Evolutionary conservation across 2,888 invertebrate genomes (phyloP).

Genomic region (Acanthacorydalis orientalis): DNA sequence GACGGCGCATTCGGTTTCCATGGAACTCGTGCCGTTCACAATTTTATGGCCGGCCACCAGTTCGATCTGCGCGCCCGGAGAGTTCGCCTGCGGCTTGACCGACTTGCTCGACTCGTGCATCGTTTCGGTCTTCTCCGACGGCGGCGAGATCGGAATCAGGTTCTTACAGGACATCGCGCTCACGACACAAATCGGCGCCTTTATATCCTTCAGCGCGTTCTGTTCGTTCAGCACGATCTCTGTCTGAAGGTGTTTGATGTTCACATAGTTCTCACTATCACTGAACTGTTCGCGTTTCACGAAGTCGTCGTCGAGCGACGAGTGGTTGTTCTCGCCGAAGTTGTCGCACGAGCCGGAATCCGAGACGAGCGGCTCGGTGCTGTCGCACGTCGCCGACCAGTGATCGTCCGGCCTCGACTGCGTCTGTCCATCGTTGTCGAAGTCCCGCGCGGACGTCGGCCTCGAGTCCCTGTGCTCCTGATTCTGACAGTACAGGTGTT

Average conservation of each 20-base stretch:
- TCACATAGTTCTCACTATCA: conserved; percentile 24
- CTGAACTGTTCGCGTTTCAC: conserved; percentile 7
- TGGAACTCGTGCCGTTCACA: neutral
- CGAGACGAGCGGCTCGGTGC: conserved; percentile 4
- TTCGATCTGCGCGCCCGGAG: neutral
- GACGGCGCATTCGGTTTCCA: neutral
- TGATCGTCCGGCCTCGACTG: conserved; percentile 23
- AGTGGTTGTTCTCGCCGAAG: conserved; percentile 8
- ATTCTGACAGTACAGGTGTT: conserved; percentile 50
- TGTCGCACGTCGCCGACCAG: conserved; percentile 2
- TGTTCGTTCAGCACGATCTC: conserved; percentile 21
- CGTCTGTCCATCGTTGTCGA: conserved; percentile 37
- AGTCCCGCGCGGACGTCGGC: conserved; percentile 32
- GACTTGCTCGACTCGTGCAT: conserved; percentile 26
- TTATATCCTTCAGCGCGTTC: conserved; percentile 10
- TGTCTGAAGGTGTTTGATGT: conserved; percentile 23
- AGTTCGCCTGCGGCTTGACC: conserved; percentile 14
- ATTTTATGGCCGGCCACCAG: neutral
- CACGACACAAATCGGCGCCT: conserved; percentile 13
- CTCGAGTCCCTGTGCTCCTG: conserved; percentile 39
- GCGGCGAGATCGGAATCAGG: conserved; percentile 13
- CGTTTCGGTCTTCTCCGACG: conserved; percentile 19
- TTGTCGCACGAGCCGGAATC: conserved; percentile 8
- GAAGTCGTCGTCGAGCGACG: conserved; percentile 2
- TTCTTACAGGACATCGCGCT: conserved; percentile 15